Base-by-base conservation (phyloP, 2,797 vertebrate species). In the Aplochiton taeniatus region DNA sequence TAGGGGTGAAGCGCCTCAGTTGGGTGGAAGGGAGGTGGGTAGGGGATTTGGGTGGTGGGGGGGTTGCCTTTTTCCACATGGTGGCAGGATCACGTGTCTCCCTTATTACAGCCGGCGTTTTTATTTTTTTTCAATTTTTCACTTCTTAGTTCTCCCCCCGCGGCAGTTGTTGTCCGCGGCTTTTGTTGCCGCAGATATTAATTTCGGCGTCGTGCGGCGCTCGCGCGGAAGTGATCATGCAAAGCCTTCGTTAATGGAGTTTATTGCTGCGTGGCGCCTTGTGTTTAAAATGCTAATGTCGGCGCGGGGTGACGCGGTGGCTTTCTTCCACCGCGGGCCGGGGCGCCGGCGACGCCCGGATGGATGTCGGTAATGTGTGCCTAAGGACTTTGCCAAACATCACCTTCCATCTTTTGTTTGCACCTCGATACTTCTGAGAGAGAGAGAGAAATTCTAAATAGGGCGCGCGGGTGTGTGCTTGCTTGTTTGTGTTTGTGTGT, bases 211-310 rank as follows among this genome's bases (percentile, higher is more conserved):
- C 48, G n/a, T 46, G 17, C 13, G 18, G 49, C 46, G 9, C 16
- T n/a, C 14, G 54, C 48, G 65, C n/a, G 8, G 20, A 43, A 12
- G 9, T 57, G 46, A 41, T 47, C 46, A 14, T 56, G 66, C 60
- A 31, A 61, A 54, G 11, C 51, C 17, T 12, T 31, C 11, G 14
- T 61, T 48, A 55, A 55, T 13, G 42, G 8, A 43, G 50, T 54
- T 55, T 55, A 61, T 61, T 61, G 13, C 58, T 10, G 11, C 8
- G 18, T 11, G 41, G 17, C 57, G 10, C 41, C 14, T 51, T 18
- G 11, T 61, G 46, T 61, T 11, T 41, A 49, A 61, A 49, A 50
- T 61, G 59, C 19, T 42, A n/a, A 41, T 61, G 47, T 16, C 47
- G 49, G 16, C 20, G 18, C 8, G 18, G 20, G 50, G 48, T 0